Conservation (phyloP, 2,888 invertebrate genomes). For the Koerneria pararmatus region DNA sequence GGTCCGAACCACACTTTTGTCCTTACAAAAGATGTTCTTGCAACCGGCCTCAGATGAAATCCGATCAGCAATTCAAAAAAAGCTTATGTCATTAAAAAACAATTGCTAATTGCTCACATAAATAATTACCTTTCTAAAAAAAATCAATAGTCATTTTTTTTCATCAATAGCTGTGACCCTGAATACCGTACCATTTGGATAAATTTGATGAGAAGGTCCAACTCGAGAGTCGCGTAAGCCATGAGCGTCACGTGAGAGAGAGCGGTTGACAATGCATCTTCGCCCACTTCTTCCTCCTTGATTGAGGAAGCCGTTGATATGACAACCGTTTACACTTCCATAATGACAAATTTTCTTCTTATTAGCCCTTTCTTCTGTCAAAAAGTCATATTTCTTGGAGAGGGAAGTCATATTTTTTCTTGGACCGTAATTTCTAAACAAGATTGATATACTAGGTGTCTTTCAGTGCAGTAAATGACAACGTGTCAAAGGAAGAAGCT, state of each 20-base stretch:
- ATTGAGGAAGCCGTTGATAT: neutral
- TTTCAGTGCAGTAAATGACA: too few relatives aligned
- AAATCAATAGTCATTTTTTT: neutral
- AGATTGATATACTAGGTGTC: neutral
- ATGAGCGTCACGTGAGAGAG: slow-evolving; percentile 28
- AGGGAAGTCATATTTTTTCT: neutral
- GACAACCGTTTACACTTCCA: neutral
- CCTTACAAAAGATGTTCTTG: too few relatives aligned
- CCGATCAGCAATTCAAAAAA: too few relatives aligned
- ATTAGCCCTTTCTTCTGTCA: neutral
- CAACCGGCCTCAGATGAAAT: too few relatives aligned
- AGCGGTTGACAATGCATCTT: slow-evolving; percentile 24
- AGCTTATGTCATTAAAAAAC: too few relatives aligned
- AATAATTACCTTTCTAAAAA: neutral
- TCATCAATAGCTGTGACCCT: neutral
- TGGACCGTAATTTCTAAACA: neutral
- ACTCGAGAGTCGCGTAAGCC: slow-evolving; percentile 29
- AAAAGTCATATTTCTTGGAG: neutral
- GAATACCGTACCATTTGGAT: slow-evolving; percentile 26
- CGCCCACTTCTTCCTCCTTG: slow-evolving; percentile 17
- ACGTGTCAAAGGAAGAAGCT: neutral
- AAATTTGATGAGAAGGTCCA: slow-evolving; percentile 29
- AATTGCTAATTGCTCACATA: too few relatives aligned
- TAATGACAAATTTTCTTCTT: neutral
- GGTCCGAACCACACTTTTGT: too few relatives aligned